These are phyloP conservation scores for Cathartes aura DNA, from an alignment of 2,113 vertebrate genomes.

Conservation along the genomic window DNA sequence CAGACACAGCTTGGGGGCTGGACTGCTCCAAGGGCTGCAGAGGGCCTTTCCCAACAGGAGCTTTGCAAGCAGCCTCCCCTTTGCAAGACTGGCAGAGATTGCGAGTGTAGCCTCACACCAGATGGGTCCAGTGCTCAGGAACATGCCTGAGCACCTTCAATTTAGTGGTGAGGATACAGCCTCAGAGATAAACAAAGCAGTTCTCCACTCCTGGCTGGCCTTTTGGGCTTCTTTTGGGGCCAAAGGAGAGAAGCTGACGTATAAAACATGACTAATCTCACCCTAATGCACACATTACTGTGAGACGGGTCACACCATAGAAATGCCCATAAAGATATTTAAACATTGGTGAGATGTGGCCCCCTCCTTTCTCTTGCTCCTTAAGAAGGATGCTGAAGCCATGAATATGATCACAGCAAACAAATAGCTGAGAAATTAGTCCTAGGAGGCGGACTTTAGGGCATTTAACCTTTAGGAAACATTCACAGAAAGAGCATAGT, in stretches of 20 bases:
- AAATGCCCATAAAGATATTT: neutral
- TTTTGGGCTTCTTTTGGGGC: neutral
- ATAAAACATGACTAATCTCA: neutral
- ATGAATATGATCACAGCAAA: neutral
- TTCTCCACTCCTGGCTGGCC: neutral
- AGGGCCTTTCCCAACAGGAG: neutral
- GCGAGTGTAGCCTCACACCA: fast-evolving
- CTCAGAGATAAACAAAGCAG: neutral
- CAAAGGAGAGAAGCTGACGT: neutral
- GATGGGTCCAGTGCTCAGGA: neutral
- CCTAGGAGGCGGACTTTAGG: neutral
- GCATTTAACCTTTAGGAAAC: neutral
- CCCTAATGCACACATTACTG: neutral
- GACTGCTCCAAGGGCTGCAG: neutral
- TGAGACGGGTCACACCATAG: neutral
- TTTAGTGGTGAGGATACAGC: neutral
- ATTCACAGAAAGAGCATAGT: neutral
- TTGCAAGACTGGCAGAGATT: neutral
- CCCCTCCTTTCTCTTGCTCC: neutral
- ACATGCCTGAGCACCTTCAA: neutral
- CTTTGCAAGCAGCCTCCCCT: neutral
- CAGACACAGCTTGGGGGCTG: neutral
- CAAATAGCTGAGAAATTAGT: neutral
- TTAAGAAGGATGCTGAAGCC: neutral
- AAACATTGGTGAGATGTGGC: neutral